Evolutionary conservation across 37 sponge, comb jelly and placozoan genomes (phyloP).

Genomic region (Lycopodina hypogea): DNA sequence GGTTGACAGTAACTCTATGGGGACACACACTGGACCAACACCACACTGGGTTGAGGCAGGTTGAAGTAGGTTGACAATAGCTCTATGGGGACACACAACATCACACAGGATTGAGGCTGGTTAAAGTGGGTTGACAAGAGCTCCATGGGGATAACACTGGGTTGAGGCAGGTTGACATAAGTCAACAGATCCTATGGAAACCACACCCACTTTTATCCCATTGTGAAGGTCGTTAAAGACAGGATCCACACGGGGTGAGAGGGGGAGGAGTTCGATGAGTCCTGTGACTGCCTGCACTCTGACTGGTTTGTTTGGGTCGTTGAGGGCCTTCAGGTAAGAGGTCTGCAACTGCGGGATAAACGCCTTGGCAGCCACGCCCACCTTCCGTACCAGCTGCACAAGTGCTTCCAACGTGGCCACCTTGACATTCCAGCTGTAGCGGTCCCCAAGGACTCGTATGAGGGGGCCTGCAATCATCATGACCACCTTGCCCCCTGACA

Average conservation of each 20-base stretch:
- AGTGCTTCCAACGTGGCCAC: constrained; percentile 91
- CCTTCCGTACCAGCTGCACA: constrained; percentile 80
- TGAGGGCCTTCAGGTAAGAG: constrained; percentile 93
- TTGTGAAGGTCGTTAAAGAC: constrained; percentile 88
- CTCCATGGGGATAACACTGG: too few species aligned
- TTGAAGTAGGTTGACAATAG: too few species aligned
- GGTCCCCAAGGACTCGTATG: constrained; percentile 91
- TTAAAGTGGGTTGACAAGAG: too few species aligned
- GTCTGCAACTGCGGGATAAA: constrained; percentile 95
- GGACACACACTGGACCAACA: too few species aligned
- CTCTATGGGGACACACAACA: too few species aligned
- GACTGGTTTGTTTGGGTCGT: constrained; percentile 75
- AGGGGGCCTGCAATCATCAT: constrained; percentile 92
- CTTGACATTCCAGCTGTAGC: constrained; percentile 76
- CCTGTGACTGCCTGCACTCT: constrained; percentile 71
- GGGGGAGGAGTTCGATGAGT: constrained; percentile 63
- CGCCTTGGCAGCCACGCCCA: constrained; percentile 79
- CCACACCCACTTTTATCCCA: constrained; percentile 64
- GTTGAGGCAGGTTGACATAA: too few species aligned
- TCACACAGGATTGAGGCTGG: too few species aligned
- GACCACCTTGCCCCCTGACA: constrained; percentile 60
- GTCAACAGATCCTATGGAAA: too few species aligned
- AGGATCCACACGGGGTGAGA: constrained; percentile 77
- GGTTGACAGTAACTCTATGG: too few species aligned
- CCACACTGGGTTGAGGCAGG: too few species aligned